phyloP scores from a whole-genome alignment of 23 tunicate species.

The Corella eumyota region DNA sequence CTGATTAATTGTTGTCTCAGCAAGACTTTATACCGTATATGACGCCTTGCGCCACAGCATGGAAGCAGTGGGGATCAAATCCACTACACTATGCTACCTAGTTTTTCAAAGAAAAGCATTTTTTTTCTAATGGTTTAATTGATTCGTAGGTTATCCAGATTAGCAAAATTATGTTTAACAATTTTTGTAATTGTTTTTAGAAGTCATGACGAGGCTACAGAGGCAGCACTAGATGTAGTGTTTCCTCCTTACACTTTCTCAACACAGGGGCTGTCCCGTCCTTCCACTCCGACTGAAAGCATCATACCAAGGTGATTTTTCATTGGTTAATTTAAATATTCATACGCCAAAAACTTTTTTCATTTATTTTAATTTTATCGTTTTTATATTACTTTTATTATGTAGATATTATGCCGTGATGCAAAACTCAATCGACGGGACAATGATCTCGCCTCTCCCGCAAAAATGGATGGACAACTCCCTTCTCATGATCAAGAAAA shows the following conservation, averaged over 20 bases:
- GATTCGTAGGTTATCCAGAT: no score
- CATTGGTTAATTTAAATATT: no score
- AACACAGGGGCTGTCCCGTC: constrained; percentile 77
- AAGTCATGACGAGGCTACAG: constrained; percentile 65
- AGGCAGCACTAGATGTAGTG: constrained; percentile 38
- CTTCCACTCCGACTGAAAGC: constrained; percentile 40
- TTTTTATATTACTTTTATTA: neutral
- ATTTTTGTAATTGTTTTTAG: constrained; percentile 22
- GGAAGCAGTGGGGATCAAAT: no score
- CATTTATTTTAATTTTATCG: neutral
- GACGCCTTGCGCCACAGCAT: no score
- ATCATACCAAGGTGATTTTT: constrained; percentile 33
- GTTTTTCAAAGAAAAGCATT: no score
- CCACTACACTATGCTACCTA: no score
- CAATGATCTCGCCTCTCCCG: constrained; percentile 53
- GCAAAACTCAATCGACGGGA: constrained; percentile 50
- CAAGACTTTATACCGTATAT: no score
- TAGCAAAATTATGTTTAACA: no score
- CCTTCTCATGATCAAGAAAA: neutral
- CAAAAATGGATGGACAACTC: constrained; percentile 40
- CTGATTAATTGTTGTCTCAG: no score
- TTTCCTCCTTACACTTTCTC: constrained; percentile 74
- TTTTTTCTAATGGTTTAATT: no score
- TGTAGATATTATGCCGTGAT: constrained; percentile 36
- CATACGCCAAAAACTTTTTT: no score